Conservation (phyloP, 2,113 vertebrate species). For the Ginglymostoma cirratum region DNA sequence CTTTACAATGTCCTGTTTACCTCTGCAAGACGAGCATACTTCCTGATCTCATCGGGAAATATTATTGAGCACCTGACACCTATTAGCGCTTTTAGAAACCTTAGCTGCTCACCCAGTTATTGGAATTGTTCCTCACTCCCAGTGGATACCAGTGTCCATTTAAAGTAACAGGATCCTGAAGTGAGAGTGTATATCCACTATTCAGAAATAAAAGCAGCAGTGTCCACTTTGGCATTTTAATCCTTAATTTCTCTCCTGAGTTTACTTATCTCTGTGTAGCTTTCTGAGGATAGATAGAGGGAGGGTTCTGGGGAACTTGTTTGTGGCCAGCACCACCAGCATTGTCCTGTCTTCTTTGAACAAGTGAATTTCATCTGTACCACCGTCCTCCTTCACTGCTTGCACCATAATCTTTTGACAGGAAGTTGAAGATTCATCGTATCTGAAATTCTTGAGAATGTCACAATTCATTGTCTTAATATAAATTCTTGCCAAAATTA, state of each 20-base stretch:
- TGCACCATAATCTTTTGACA: background rate
- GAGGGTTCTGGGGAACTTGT: background rate
- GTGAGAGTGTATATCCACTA: background rate
- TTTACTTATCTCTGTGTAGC: background rate
- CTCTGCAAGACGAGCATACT: background rate
- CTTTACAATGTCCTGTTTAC: background rate
- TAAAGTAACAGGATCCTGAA: slow-evolving; percentile 2
- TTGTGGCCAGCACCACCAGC: background rate
- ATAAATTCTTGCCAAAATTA: background rate
- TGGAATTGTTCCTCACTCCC: background rate
- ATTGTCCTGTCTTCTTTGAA: background rate
- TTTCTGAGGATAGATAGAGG: background rate
- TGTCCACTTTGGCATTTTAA: background rate
- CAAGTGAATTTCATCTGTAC: background rate
- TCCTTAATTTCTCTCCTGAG: slow-evolving; percentile 4
- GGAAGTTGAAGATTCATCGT: background rate
- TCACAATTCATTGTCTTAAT: slow-evolving; percentile 22
- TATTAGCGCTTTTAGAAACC: slow-evolving; percentile 9
- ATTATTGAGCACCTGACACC: background rate
- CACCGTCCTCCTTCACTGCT: background rate
- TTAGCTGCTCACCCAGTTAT: background rate
- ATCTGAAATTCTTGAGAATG: background rate
- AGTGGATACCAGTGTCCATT: background rate
- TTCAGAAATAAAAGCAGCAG: background rate
- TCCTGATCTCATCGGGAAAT: background rate